Evolutionary conservation across 1,140 invertebrate genomes (phyloP).

Genomic region (Heliconius hewitsoni): DNA sequence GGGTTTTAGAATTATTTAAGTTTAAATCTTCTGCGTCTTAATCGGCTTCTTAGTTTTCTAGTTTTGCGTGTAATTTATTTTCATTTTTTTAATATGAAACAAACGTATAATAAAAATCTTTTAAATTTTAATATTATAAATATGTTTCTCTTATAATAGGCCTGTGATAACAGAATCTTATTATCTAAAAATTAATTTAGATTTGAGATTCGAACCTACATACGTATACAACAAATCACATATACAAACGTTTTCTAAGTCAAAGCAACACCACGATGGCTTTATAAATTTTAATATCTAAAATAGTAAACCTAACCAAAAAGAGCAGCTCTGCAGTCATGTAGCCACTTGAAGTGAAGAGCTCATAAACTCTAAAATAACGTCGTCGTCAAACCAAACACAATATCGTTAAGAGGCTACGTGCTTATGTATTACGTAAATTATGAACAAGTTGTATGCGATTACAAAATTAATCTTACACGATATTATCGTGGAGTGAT

Average conservation of each 20-base stretch:
- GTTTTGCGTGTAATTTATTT: background rate
- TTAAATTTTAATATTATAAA: no score
- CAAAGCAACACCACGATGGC: no score
- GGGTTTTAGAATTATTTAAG: conserved; percentile 35
- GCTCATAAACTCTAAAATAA: conserved; percentile 9
- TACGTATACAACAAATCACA: no score
- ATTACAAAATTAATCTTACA: background rate
- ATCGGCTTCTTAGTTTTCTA: background rate
- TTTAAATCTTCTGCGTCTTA: conserved; percentile 26
- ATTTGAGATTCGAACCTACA: no score
- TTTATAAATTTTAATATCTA: no score
- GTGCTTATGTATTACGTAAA: background rate
- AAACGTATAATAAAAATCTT: no score
- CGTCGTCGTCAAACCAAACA: conserved; percentile 4
- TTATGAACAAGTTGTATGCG: background rate
- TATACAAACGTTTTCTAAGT: no score
- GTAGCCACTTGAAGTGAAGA: background rate
- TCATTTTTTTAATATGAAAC: no score
- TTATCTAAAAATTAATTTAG: no score
- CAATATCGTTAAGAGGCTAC: conserved; percentile 6
- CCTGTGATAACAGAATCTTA: no score
- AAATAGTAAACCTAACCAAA: background rate
- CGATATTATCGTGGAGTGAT: background rate
- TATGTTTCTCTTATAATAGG: no score
- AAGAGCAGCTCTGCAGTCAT: background rate